phyloP scores from a whole-genome alignment of 2,888 invertebrate genomes.

The Agrilus mali region DNA sequence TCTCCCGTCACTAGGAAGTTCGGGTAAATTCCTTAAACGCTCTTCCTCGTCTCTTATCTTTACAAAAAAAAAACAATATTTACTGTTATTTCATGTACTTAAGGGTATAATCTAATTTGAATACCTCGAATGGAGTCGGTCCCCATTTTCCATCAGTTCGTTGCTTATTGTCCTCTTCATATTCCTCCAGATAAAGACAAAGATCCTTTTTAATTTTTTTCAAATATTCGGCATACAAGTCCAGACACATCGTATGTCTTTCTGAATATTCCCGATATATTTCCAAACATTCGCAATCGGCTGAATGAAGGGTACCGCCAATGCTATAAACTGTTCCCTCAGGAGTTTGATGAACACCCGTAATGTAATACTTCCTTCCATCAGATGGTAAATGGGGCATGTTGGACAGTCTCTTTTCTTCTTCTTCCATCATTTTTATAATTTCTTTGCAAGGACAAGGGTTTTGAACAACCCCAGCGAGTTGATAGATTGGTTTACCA shows the following conservation, averaged over 20 bases:
- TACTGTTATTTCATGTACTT: neutral
- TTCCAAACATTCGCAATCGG: conserved; percentile 25
- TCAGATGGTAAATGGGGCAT: conserved; percentile 21
- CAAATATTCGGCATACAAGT: conserved; percentile 17
- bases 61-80: neutral
- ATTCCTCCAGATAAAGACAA: conserved; percentile 15
- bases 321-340: conserved; percentile 26
- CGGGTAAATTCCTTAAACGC: neutral
- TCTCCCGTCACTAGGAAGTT: neutral
- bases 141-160: neutral
- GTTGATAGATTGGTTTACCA: conserved; percentile 19
- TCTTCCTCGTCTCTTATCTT: neutral
- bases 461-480: conserved; percentile 10
- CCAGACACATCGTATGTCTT: conserved; percentile 23
- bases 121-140: neutral
- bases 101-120: neutral
- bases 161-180: conserved; percentile 5
- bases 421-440: conserved; percentile 14
- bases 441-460: conserved; percentile 2
- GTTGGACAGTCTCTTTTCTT: conserved; percentile 17
- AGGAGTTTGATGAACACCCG: conserved; percentile 24
- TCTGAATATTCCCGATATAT: conserved; percentile 20
- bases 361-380: conserved; percentile 22
- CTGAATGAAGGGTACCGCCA: conserved; percentile 16
- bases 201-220: conserved; percentile 16